Conservation (phyloP, 2,113 vertebrate genomes). For the Pristiophorus japonicus region DNA sequence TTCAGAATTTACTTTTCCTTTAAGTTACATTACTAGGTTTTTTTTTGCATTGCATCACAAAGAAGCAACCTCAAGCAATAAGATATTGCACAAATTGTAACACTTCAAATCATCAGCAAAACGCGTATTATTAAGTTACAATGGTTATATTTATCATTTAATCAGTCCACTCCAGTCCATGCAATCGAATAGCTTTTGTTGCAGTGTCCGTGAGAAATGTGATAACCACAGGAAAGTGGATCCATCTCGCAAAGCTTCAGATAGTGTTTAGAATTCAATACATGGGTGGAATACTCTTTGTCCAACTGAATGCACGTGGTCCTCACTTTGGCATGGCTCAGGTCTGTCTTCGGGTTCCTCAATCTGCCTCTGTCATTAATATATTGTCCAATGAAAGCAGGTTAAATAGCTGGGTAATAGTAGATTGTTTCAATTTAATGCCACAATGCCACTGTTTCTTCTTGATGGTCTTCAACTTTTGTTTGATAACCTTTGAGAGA, state of each 20-base stretch:
- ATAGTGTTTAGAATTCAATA: background rate
- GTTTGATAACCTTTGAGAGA: slow-evolving; percentile 1
- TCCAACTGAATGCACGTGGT: background rate
- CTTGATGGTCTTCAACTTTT: background rate
- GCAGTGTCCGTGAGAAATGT: background rate
- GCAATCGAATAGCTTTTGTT: background rate
- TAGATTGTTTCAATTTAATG: background rate
- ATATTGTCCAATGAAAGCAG: background rate
- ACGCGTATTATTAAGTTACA: background rate
- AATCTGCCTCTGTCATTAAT: background rate
- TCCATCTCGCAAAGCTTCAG: background rate
- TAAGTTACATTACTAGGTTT: background rate
- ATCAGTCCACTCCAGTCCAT: background rate
- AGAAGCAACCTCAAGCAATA: background rate
- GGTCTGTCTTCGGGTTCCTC: background rate
- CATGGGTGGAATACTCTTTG: background rate
- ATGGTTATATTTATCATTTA: background rate
- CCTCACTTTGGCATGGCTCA: background rate
- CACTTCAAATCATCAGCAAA: background rate
- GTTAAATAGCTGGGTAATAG: background rate
- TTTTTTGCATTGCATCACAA: background rate
- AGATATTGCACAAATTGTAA: background rate
- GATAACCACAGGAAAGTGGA: background rate
- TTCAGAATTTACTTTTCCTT: background rate
- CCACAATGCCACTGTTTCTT: background rate